These are phyloP conservation scores for Datnioides undecimradiatus DNA, from an alignment of 2,113 vertebrate genomes.

Conservation along the genomic window DNA sequence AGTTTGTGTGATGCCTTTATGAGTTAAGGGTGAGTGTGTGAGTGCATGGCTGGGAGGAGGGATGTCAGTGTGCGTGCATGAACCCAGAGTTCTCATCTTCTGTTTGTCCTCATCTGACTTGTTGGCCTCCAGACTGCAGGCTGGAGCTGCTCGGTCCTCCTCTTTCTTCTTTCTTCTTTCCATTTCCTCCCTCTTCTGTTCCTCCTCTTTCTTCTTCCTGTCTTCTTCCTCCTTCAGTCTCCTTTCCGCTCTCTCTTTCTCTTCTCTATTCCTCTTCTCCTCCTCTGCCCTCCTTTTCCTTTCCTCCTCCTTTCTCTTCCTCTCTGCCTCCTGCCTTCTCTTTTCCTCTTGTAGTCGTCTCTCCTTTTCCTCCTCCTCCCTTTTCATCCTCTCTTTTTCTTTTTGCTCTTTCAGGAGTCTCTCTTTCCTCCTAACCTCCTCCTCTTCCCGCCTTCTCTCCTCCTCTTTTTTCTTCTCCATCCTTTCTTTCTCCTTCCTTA, in stretches of 20 bases:
- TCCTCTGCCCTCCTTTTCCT: not conserved
- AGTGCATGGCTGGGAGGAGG: conserved; percentile 8
- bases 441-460: not conserved
- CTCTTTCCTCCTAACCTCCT: conserved; percentile 9
- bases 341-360: not conserved
- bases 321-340: conserved; percentile 10
- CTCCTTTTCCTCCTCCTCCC: conserved; percentile 3
- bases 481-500: conserved; percentile 12
- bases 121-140: conserved; percentile 57
- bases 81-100: conserved; percentile 61
- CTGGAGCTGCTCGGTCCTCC: not conserved
- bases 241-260: conserved; percentile 21
- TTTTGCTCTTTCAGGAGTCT: conserved; percentile 17
- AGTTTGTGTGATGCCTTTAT: not conserved
- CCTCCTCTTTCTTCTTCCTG: conserved; percentile 4
- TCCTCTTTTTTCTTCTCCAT: conserved; percentile 14
- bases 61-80: not conserved
- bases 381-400: conserved; percentile 7
- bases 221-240: conserved; percentile 17
- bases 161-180: conserved; percentile 12
- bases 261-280: conserved; percentile 11
- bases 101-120: conserved; percentile 79
- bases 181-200: conserved; percentile 27
- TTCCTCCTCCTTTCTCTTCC: not conserved
- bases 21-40: not conserved